A percentile compares a stretch with the other conserved stretches of the same genome.
phyloP scores from a whole-genome alignment of 2,888 invertebrate genomes.

The Trichacis sp. region DNA sequence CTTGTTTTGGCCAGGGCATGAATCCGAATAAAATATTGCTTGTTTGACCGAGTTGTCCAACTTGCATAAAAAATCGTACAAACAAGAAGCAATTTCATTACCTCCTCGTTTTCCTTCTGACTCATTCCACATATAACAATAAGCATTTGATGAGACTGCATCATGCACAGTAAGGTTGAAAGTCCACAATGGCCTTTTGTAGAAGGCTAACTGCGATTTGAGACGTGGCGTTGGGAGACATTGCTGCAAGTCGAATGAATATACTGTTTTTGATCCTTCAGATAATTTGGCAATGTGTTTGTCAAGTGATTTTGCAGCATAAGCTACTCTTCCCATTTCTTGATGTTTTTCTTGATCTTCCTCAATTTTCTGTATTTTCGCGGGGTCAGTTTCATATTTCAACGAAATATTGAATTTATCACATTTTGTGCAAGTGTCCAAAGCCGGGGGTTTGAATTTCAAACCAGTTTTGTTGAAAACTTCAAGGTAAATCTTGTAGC shows the following conservation, averaged over 20 bases:
- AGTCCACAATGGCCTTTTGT: constrained; percentile 51
- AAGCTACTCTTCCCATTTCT: too few species aligned
- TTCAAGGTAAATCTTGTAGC: constrained; percentile 5
- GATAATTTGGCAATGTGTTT: too few species aligned
- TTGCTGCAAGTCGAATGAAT: constrained; percentile 42
- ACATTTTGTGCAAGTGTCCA: too few species aligned
- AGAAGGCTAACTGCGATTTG: constrained; percentile 47
- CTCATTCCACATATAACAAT: constrained; percentile 52
- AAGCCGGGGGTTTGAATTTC: constrained; percentile 10
- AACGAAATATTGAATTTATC: background rate
- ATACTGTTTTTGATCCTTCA: too few species aligned
- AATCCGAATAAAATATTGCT: background rate
- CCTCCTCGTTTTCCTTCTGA: constrained; percentile 41
- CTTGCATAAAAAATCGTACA: background rate
- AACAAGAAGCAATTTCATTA: constrained; percentile 43
- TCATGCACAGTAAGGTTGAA: constrained; percentile 42
- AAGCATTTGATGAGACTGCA: constrained; percentile 18
- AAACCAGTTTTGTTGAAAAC: constrained; percentile 9
- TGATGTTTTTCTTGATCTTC: background rate
- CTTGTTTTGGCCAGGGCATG: background rate
- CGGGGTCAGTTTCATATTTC: constrained; percentile 3
- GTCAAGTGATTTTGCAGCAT: too few species aligned
- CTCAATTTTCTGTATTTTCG: background rate
- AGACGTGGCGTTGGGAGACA: constrained; percentile 48
- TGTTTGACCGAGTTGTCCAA: background rate